A percentile compares a stretch with the other conserved stretches of the same genome.
Evolutionary conservation across 2,888 invertebrate genomes (phyloP).

Genomic region (Heliconius cydno): DNA sequence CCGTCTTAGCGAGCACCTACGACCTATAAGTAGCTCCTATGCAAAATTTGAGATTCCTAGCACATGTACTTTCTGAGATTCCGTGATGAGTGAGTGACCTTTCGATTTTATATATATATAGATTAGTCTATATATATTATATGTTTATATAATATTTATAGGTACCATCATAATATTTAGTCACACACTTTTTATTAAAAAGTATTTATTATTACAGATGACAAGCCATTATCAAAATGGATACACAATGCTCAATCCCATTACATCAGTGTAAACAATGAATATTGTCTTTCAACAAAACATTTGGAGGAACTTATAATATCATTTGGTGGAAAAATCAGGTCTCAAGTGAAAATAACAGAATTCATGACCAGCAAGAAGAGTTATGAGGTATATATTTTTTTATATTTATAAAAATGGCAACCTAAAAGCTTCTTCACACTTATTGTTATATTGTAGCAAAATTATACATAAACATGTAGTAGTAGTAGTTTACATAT

Average conservation of each 20-base stretch:
- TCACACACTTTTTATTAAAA: not conserved
- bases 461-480: too few species aligned
- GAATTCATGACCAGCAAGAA: constrained; percentile 92
- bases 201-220: constrained; percentile 52
- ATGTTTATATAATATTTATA: not conserved
- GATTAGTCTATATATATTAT: too few species aligned
- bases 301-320: constrained; percentile 68
- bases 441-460: too few species aligned
- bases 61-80: too few species aligned
- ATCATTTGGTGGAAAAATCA: constrained; percentile 62
- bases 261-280: constrained; percentile 62
- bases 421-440: too few species aligned
- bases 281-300: constrained; percentile 72
- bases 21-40: too few species aligned
- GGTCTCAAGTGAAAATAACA: constrained; percentile 75
- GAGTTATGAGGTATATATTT: constrained; percentile 86
- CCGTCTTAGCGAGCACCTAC: too few species aligned
- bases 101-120: too few species aligned
- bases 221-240: constrained; percentile 61
- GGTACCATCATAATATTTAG: not conserved
- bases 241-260: constrained; percentile 58
- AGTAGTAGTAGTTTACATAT: too few species aligned
- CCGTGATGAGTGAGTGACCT: too few species aligned
- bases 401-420: not conserved
- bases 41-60: too few species aligned